Conservation (phyloP, 2,797 vertebrate genomes). For the Clamator glandarius region DNA sequence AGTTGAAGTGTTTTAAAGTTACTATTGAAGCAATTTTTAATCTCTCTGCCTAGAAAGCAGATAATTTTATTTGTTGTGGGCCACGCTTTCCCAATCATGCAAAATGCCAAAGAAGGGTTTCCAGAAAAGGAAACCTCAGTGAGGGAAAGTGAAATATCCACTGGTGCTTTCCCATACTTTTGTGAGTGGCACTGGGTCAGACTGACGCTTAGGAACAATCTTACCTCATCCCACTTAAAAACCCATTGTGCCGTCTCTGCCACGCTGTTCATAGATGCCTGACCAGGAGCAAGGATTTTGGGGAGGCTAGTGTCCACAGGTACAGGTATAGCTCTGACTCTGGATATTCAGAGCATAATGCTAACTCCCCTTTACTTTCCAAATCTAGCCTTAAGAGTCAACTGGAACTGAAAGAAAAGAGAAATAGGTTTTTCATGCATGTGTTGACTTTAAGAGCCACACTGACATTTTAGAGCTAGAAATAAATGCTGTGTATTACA, state of each 20-base stretch:
- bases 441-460: not conserved
- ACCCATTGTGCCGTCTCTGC: not conserved
- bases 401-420: not conserved
- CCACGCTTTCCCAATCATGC: rapidly evolving
- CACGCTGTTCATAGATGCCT: not conserved
- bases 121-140: not conserved
- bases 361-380: not conserved
- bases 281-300: not conserved
- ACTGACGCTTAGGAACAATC: not conserved
- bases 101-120: not conserved
- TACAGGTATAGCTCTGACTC: not conserved
- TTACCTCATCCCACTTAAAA: not conserved
- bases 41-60: not conserved
- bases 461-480: not conserved
- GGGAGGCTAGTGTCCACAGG: not conserved
- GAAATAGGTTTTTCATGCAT: not conserved
- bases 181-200: not conserved
- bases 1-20: not conserved
- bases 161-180: not conserved
- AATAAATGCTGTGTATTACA: not conserved
- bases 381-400: not conserved
- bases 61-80: not conserved
- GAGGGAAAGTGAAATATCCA: not conserved
- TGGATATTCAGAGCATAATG: not conserved
- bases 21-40: not conserved